Evolutionary conservation across 2,113 vertebrate genomes (phyloP).

Genomic region (Myxocyprinus asiaticus): DNA sequence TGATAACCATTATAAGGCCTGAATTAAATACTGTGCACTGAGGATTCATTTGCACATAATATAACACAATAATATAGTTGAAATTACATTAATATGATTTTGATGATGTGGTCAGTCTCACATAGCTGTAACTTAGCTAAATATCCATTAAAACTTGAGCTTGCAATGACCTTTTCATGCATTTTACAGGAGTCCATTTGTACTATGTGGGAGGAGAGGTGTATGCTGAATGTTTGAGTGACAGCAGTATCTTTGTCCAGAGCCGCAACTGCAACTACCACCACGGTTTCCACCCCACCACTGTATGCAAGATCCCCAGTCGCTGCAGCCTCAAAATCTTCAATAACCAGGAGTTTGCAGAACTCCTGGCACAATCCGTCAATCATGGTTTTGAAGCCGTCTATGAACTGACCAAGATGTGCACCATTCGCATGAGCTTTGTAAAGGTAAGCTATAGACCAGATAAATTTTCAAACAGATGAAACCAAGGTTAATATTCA

Average conservation of each 20-base stretch:
- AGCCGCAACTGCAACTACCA: constrained; percentile 99
- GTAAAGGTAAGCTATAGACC: constrained; percentile 82
- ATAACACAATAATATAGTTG: too few species aligned
- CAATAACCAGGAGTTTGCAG: constrained; percentile 98
- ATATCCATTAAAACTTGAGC: too few species aligned
- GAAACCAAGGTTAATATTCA: too few species aligned
- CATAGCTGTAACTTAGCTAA: too few species aligned
- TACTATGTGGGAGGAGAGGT: constrained; percentile 98
- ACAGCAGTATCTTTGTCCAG: constrained; percentile 99
- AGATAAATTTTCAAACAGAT: background rate
- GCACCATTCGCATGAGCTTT: constrained; percentile 98
- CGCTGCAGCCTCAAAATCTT: constrained; percentile 98
- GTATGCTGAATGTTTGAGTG: constrained; percentile 95
- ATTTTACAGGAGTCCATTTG: constrained; percentile 87
- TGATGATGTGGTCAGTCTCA: too few species aligned
- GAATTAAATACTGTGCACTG: background rate
- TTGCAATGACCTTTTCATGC: background rate
- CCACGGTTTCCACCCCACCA: constrained; percentile 96
- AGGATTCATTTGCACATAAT: too few species aligned
- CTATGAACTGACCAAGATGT: constrained; percentile 99
- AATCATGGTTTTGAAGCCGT: constrained; percentile 98
- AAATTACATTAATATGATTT: too few species aligned
- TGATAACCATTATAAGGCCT: too few species aligned
- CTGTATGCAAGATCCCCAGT: constrained; percentile 97
- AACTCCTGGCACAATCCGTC: constrained; percentile 94